Conservation (phyloP, 2,113 vertebrate genomes). For the Oxyura jamaicensis region DNA sequence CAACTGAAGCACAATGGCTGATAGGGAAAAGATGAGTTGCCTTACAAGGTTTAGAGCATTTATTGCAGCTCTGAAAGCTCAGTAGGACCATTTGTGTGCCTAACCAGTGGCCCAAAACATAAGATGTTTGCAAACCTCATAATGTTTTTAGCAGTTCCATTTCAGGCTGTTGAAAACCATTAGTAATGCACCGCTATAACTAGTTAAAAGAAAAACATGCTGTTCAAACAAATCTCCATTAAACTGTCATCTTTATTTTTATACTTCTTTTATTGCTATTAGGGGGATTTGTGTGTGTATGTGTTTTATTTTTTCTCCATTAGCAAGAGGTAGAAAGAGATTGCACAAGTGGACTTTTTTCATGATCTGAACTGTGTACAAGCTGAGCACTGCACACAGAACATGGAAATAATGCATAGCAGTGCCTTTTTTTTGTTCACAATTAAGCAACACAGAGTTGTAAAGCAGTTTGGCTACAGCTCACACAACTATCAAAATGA, state of each 20-base stretch:
- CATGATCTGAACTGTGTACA: not conserved
- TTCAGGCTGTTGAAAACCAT: constrained; percentile 38
- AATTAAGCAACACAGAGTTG: not conserved
- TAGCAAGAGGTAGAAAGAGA: not conserved
- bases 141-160: constrained; percentile 13
- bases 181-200: constrained; percentile 29
- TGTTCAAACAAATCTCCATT: constrained; percentile 40
- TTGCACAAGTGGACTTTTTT: not conserved
- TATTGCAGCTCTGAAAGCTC: not conserved
- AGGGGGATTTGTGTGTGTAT: not conserved
- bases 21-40: not conserved
- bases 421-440: not conserved
- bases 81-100: not conserved
- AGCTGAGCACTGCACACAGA: not conserved
- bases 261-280: not conserved
- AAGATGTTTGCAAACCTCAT: not conserved
- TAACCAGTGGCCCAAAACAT: not conserved
- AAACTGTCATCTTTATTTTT: constrained; percentile 39
- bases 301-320: not conserved
- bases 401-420: not conserved
- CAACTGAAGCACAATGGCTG: not conserved
- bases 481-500: not conserved
- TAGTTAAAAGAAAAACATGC: constrained; percentile 37
- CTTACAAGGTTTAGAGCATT: not conserved
- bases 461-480: not conserved